Percentiles rank a stretch among this genome's conserved stretches.
Conservation (phyloP, 2,888 invertebrate genomes). For the Phyto melanocephala region DNA sequence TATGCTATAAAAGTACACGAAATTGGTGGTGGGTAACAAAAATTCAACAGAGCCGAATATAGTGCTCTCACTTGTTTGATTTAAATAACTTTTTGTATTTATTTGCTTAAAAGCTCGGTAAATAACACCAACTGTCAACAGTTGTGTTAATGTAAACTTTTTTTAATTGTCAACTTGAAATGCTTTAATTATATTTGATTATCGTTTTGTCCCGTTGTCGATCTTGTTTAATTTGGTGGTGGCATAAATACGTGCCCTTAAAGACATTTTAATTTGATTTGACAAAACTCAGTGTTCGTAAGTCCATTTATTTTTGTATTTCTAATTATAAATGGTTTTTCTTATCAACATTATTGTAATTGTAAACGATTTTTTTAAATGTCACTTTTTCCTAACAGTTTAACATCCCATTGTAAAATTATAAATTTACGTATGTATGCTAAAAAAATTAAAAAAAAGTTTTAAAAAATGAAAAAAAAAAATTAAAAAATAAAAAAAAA, state of each 20-base stretch:
- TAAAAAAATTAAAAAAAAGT: too few species aligned
- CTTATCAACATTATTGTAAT: not conserved
- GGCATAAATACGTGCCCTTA: not conserved
- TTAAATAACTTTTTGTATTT: not conserved
- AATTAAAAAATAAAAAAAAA: too few species aligned
- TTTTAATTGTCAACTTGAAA: not conserved
- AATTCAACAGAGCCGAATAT: too few species aligned
- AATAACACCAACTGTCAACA: not conserved
- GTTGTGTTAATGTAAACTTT: not conserved
- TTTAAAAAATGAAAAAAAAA: too few species aligned
- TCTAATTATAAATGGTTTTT: not conserved
- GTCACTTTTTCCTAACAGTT: too few species aligned
- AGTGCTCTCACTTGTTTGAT: not conserved
- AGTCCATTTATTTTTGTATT: not conserved
- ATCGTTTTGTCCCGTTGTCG: not conserved
- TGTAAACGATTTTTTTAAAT: slow-evolving; percentile 30
- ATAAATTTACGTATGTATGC: too few species aligned
- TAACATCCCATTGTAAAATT: too few species aligned
- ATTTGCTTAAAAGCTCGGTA: slow-evolving; percentile 4
- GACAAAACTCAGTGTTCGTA: not conserved
- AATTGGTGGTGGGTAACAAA: too few species aligned
- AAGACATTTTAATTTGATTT: not conserved
- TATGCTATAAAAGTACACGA: too few species aligned
- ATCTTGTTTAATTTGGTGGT: not conserved
- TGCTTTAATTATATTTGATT: slow-evolving; percentile 39